Base-by-base conservation (phyloP, 2,888 invertebrate species). In the Ecdyonurus torrentis region DNA sequence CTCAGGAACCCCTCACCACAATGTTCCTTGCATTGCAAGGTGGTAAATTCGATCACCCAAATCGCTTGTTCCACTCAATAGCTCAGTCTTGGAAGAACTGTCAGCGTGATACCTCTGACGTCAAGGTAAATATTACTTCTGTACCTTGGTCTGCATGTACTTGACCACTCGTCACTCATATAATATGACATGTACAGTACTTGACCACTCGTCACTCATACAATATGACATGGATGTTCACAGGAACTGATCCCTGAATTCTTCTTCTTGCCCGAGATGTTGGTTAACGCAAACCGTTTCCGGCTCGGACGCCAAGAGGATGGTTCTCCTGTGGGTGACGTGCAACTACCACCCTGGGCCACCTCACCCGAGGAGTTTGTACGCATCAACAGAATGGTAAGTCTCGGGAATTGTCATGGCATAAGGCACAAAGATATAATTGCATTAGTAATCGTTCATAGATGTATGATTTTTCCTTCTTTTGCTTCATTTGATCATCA, bases 201-300 rank as follows among this genome's bases (percentile, higher is more conserved):
- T 10, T 18, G 52, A 50, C 10, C 10, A 10, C 18, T 10, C 10
- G 10, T 50, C 10, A 50, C 10, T 15, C 10, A 10, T 15, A 18
- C 18, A 15, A 18, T 15, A 18, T 15, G 37, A 20, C 23, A 23
- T 53, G 18, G 25, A 3, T 23, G 15, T 67, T 70, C 69, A 18
- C 76, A 91, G 87, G 99, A 99, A 76, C 79, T 99, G 68, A 95
- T 99, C 70, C 99, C 99, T 0, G 99, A 99, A 77, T 88, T 99
- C 75, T 99, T 95, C 80, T 99, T 96, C 79, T 81, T 99, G 67
- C 98, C 99, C 15, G 99, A 99, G 79, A 97, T 99, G 95, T 87
- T 99, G 72, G 86, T 91, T 65, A 99, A 99, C 74, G 79, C 80
- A 61, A 89, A 89, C 75, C 77, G 80, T 53, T 97, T 91, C 78